Evolutionary conservation across 2,113 vertebrate species (phyloP).

Genomic region (Alces alces): DNA sequence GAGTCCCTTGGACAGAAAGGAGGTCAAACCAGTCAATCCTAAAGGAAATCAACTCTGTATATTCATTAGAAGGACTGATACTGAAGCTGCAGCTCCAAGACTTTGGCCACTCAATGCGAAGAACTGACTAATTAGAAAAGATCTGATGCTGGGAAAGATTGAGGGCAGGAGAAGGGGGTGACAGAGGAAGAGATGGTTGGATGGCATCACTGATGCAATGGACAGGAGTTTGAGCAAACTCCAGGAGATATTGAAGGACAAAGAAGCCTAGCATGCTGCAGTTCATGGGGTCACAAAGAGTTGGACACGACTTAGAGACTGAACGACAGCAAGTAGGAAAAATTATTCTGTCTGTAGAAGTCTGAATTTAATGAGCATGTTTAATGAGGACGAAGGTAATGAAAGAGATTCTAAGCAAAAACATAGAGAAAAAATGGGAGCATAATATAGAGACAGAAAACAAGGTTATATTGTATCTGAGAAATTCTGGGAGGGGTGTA

Average conservation of each 20-base stretch:
- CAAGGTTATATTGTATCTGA: neutral
- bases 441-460: neutral
- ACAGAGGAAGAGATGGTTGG: neutral
- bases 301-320: neutral
- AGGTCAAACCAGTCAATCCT: neutral
- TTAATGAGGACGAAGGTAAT: neutral
- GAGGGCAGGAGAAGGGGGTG: neutral
- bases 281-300: neutral
- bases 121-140: neutral
- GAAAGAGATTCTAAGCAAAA: neutral
- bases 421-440: neutral
- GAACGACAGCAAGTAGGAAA: neutral
- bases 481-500: neutral
- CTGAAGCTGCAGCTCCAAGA: neutral
- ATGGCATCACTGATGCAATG: neutral
- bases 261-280: neutral
- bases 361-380: neutral
- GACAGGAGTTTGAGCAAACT: neutral
- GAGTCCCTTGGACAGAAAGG: neutral
- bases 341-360: neutral
- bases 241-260: neutral
- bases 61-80: neutral
- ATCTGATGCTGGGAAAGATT: neutral
- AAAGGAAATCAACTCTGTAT: neutral
- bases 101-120: rapidly evolving